phyloP scores from a whole-genome alignment of 2,888 invertebrate species.

The Encarsia formosa region DNA sequence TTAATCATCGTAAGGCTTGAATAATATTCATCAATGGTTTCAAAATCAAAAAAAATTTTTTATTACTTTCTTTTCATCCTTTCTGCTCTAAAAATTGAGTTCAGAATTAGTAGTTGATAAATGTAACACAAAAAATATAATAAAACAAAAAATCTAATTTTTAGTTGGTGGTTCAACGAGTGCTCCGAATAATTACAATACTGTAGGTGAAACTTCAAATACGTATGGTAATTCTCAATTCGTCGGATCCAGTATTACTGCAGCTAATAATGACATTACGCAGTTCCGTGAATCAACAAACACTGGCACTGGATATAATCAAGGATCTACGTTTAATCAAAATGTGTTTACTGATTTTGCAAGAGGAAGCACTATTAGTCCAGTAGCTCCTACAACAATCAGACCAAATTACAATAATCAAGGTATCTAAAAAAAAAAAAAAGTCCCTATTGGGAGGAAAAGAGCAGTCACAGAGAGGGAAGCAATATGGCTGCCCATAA shows the following conservation, averaged over 20 bases:
- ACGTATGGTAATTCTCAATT: constrained; percentile 16
- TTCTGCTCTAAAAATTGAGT: no score
- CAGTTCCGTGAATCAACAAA: constrained; percentile 9
- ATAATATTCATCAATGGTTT: no score
- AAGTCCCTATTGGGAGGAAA: no score
- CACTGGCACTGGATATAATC: constrained; percentile 1
- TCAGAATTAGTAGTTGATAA: no score
- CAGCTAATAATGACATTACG: constrained; percentile 14
- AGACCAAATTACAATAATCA: constrained; percentile 5
- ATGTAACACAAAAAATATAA: no score
- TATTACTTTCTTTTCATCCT: no score
- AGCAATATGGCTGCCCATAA: no score
- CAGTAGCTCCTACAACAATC: constrained; percentile 1
- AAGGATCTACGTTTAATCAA: constrained; percentile 6
- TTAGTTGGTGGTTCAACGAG: constrained; percentile 4
- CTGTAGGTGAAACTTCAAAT: neutral
- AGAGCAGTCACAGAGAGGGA: no score
- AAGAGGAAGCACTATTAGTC: neutral
- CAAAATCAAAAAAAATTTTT: no score
- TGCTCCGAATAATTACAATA: constrained; percentile 2
- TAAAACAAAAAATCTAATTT: no score
- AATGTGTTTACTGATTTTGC: constrained; percentile 1
- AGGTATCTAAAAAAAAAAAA: no score
- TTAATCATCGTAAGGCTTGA: no score
- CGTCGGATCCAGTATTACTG: constrained; percentile 13